Conservation (phyloP, 2,113 vertebrate genomes). For the Narcine bancroftii region DNA sequence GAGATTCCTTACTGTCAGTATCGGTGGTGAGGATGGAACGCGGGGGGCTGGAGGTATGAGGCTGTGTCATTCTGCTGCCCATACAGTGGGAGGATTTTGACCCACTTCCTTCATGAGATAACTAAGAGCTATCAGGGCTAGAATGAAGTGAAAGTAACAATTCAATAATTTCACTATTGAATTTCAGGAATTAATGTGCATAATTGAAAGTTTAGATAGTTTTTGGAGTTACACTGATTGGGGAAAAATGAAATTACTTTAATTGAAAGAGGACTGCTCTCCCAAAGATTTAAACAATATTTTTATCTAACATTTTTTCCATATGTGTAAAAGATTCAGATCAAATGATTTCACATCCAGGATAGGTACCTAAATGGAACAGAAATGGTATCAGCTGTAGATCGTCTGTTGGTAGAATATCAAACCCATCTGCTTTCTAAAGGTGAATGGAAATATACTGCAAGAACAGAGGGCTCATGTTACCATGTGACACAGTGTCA, state of each 20-base stretch:
- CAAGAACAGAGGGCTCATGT: conserved; percentile 13
- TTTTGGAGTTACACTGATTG: neutral
- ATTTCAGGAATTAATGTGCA: neutral
- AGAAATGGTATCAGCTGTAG: conserved; percentile 14
- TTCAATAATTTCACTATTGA: neutral
- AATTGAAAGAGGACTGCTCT: neutral
- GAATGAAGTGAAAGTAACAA: neutral
- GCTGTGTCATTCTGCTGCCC: too few species aligned
- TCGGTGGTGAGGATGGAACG: too few species aligned
- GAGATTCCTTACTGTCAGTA: too few species aligned
- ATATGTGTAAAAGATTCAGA: neutral
- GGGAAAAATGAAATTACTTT: neutral
- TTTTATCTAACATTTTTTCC: neutral
- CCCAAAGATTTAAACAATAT: neutral
- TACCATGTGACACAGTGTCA: neutral
- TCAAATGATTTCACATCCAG: neutral
- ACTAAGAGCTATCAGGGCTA: neutral
- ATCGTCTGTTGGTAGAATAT: conserved; percentile 13
- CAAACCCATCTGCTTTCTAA: conserved; percentile 33
- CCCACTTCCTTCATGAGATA: neutral
- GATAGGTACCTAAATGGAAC: neutral
- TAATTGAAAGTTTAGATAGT: neutral
- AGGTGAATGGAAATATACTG: conserved; percentile 7
- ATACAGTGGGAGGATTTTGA: neutral
- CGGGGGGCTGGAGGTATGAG: too few species aligned